Base-by-base conservation (phyloP, 2,113 vertebrate genomes). In the Apeltes quadracus region DNA sequence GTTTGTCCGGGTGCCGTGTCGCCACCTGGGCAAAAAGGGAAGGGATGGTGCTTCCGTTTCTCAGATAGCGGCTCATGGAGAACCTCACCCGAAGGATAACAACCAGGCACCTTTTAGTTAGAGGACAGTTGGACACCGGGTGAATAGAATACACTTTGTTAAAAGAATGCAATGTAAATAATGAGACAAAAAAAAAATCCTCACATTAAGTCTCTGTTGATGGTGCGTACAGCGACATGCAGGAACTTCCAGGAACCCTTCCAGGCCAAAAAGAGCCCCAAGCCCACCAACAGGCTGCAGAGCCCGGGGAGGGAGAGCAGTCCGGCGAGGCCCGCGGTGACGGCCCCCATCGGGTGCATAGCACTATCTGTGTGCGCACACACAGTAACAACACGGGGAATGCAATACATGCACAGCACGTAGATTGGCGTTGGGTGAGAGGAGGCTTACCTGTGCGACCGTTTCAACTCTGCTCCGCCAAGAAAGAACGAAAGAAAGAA, bases 171-270 rank as follows among this genome's bases (percentile, higher is more conserved):
- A 53, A 1, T 13, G 38, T 2, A 51, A 22, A 51, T 1, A 50
- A 1, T 11, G 10, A 51, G n/a, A 50, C 9, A 29, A 9, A 6
- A n/a, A 48, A 20, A 2, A 48, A 38, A 1, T 48, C 91, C 93
- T 95, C 72, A 96, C 96, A 89, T 86, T 9, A 96, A 67, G 71
- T 96, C 96, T 84, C 96, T 89, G 69, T 89, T 92, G 16, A 94
- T 81, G 18, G 96, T 97, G 82, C 84, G 59, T 20, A 87, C 67
- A 61, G 93, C 80, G 34, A 96, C 90, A 53, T 90, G 82, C 76
- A 96, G 72, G 71, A 93, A 95, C 71, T 83, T 91, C 94, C 95
- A 95, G 51, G 76, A 73, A 4, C 92, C 91, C 4, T 91, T 92
- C 61, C 86, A 73, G 50, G 88, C 87, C 54, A 95, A 51, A 72